Percentiles rank a stretch among this genome's conserved stretches.
phyloP scores from a whole-genome alignment of 2,888 invertebrate species.

The Stenodera caucasica region DNA sequence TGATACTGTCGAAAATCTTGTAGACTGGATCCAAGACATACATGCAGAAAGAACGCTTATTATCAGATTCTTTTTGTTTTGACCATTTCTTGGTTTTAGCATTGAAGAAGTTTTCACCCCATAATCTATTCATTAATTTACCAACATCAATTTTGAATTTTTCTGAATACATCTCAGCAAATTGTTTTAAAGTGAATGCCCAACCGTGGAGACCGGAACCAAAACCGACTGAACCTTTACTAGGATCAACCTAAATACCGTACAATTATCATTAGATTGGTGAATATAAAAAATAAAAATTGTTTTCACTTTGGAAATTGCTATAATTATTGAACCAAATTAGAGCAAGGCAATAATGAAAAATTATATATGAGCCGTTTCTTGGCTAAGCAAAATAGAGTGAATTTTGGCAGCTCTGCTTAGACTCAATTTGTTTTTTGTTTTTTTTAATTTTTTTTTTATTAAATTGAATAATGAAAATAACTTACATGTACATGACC shows the following conservation, averaged over 20 bases:
- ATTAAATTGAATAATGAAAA: background rate
- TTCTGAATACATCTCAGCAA: conserved; percentile 97
- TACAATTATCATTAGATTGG: conserved; percentile 9
- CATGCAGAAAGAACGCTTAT: conserved; percentile 98
- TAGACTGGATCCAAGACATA: conserved; percentile 99
- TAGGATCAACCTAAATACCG: conserved; percentile 77
- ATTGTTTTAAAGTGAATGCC: conserved; percentile 99
- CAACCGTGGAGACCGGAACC: conserved; percentile 99
- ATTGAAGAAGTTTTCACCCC: conserved; percentile 99
- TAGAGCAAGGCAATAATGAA: conserved; percentile 48
- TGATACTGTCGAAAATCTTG: conserved; percentile 80
- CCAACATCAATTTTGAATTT: conserved; percentile 98
- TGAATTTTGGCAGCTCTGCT: background rate
- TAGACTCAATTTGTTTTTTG: background rate
- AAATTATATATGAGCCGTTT: conserved; percentile 42
- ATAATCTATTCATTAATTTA: conserved; percentile 95
- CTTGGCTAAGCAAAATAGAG: conserved; percentile 13
- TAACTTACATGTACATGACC: conserved; percentile 90
- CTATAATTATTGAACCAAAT: conserved; percentile 37
- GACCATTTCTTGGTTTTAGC: conserved; percentile 97
- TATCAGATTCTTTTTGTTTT: conserved; percentile 85
- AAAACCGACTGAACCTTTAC: conserved; percentile 98
- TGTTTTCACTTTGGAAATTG: conserved; percentile 50
- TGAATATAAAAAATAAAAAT: conserved; percentile 19
- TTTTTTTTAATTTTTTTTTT: conserved; percentile 12